A percentile compares a stretch with the other conserved stretches of the same genome.
phyloP scores from a whole-genome alignment of 1,140 invertebrate species.

The Papilio glaucus region DNA sequence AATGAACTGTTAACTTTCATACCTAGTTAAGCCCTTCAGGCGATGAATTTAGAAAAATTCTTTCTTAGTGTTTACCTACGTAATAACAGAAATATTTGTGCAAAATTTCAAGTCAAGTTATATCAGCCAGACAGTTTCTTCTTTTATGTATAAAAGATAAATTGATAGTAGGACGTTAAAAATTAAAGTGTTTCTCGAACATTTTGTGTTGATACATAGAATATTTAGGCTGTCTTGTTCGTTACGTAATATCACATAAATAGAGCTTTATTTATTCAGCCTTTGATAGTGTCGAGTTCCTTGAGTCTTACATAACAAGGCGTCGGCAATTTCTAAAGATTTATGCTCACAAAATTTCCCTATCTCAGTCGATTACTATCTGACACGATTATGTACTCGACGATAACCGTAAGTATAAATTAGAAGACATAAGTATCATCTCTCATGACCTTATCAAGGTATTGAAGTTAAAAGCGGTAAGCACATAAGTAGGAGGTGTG shows the following conservation, averaged over 20 bases:
- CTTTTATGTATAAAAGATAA: too few species aligned
- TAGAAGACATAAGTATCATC: background rate
- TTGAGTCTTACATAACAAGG: constrained; percentile 19
- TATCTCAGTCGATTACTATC: background rate
- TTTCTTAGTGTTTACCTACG: too few species aligned
- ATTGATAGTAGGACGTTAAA: too few species aligned
- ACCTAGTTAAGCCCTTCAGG: too few species aligned
- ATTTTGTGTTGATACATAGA: background rate
- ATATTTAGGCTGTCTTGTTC: background rate
- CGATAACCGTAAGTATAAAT: background rate
- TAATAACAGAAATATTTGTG: too few species aligned
- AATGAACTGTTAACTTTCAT: too few species aligned
- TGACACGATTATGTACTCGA: background rate
- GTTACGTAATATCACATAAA: background rate
- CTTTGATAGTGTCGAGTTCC: background rate
- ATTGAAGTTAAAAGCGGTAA: too few species aligned
- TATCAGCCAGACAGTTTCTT: too few species aligned
- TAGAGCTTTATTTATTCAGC: constrained; percentile 24
- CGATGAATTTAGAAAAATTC: too few species aligned
- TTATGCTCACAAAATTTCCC: background rate
- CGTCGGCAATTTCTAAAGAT: constrained; percentile 24
- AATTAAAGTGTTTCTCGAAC: too few species aligned
- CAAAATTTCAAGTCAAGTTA: too few species aligned
- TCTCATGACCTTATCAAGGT: background rate
- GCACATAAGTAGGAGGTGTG: too few species aligned